phyloP scores from a whole-genome alignment of 1,140 invertebrate genomes.

The Polypedilum vanderplanki region DNA sequence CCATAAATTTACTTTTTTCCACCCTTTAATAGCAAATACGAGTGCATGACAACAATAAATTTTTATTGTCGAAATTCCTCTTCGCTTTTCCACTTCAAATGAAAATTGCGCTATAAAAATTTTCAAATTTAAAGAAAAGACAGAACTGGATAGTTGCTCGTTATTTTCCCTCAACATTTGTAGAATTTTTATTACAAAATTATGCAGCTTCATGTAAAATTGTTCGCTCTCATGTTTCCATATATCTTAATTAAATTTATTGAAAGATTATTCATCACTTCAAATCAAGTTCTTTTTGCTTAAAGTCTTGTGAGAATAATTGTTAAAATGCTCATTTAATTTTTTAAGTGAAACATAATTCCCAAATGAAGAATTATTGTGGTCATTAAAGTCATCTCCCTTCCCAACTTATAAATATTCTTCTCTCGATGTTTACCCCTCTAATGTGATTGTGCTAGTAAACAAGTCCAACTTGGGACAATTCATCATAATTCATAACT shows the following conservation, averaged over 20 bases:
- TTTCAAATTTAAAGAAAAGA: constrained; percentile 1
- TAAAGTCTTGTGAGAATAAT: not conserved
- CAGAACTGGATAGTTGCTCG: not conserved
- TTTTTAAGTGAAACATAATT: constrained; percentile 22
- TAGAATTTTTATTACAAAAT: constrained; percentile 23
- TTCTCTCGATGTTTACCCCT: not conserved
- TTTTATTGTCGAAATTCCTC: constrained; percentile 9
- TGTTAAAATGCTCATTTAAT: constrained; percentile 20
- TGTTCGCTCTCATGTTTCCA: not conserved
- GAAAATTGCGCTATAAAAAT: not conserved
- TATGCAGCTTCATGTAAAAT: constrained; percentile 27
- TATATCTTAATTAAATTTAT: constrained; percentile 2
- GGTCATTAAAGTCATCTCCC: constrained; percentile 21
- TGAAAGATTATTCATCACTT: not conserved
- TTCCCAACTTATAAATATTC: not conserved
- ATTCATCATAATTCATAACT: not conserved
- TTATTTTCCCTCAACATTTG: not conserved
- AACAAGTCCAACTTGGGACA: not conserved
- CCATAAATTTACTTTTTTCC: not conserved
- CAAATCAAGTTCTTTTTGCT: not conserved
- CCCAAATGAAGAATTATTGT: constrained; percentile 29
- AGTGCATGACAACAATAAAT: constrained; percentile 1
- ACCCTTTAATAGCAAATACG: not conserved
- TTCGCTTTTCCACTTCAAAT: constrained; percentile 17
- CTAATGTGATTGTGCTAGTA: not conserved